Evolutionary conservation across 2,113 vertebrate genomes (phyloP), one percentile per base, ranked within the genome.

Genomic region (Pitta sordida): DNA sequence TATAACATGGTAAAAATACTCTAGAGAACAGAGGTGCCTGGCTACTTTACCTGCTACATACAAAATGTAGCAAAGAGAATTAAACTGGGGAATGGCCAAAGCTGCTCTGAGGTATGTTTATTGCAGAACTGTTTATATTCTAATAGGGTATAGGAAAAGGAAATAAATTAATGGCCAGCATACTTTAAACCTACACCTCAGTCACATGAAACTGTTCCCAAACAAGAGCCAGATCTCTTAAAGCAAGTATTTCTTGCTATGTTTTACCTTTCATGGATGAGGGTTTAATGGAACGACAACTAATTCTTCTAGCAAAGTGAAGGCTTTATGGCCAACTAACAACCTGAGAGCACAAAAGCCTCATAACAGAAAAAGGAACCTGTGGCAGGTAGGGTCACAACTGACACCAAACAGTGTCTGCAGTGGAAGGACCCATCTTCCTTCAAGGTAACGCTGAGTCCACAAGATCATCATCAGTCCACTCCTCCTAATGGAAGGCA

Each of bases 391-490:
- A 64, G 15, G 27, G 34, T 75, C 52, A 63, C 34, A 11, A 2
- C 0, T 30, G 48, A 21, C 36, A 39, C 12, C 0, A 0, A 15
- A 32, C 6, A 6, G 18, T 29, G 55, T 46, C 9, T 36, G 24
- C 51, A 20, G 37, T 3, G 5, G 17, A 1, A 17, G 23, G 15
- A 75, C 48, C 39, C 36, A 10, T 37, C 46, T 39, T 69, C 68
- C 20, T 76, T 78, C 65, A 71, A 2, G 11, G 19, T 64, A 80
- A 95, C 6, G 92, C 43, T 6, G 82, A 94, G 49, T 98, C 98
- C 44, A 62, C 74, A 63, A 98, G 74, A 53, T 99, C 99, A 82
- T 99, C 99, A 82, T 99, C 99, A 23, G 98, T 99, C 98, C 98
- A 99, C 81, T 99, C 98, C 95, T 99, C 98, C 97, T 98, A 96